Conservation (phyloP, 2,797 vertebrate genomes). For the Falco peregrinus region DNA sequence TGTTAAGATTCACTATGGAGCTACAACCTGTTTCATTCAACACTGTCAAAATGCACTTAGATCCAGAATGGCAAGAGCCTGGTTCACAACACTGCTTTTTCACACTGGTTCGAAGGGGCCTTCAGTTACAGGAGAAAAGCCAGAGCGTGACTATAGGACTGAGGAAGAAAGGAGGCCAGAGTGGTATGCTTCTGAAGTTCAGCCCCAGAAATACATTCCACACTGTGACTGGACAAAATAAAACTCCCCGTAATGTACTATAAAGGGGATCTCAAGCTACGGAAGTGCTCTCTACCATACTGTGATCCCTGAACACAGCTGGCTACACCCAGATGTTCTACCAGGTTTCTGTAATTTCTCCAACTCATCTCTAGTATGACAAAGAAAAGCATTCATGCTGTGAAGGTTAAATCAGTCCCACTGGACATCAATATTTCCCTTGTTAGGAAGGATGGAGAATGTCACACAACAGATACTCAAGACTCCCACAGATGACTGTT, state of each 20-base stretch:
- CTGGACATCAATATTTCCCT: background rate
- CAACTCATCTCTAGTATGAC: background rate
- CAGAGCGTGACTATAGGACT: background rate
- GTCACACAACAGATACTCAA: background rate
- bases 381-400: background rate
- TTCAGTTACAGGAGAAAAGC: background rate
- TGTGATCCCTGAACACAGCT: background rate
- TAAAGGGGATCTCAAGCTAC: background rate
- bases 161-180: background rate
- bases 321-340: background rate
- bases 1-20: background rate
- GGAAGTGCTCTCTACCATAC: background rate
- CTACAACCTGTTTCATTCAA: background rate
- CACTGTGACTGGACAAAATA: background rate
- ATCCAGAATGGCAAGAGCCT: background rate
- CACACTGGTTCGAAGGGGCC: background rate
- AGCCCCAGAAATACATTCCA: background rate
- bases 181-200: background rate
- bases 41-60: background rate
- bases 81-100: background rate
- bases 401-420: background rate
- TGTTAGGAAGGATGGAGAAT: background rate
- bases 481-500: background rate
- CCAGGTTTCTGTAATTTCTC: background rate
- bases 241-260: background rate